Percentiles rank a stretch among this genome's conserved stretches.
Conservation (phyloP, 2,888 invertebrate genomes). For the Parnassius smintheus region DNA sequence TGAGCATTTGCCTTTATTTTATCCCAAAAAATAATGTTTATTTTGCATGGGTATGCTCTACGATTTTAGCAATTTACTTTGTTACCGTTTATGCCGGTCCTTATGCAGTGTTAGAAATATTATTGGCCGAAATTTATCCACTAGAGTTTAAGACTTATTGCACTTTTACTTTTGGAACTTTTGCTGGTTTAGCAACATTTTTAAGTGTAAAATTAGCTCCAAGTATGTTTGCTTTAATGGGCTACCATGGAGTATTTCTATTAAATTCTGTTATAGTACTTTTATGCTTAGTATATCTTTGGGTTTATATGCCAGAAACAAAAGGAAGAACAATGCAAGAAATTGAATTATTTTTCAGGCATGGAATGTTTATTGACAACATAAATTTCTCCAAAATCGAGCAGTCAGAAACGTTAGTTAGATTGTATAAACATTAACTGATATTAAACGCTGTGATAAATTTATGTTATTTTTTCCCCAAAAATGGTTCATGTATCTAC, state of each 20-base stretch:
- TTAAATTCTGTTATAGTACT: conserved; percentile 33
- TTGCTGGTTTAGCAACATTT: conserved; percentile 34
- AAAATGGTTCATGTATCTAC: too few species aligned
- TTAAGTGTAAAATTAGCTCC: conserved; percentile 34
- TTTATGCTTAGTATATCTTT: conserved; percentile 35
- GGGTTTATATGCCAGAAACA: conserved; percentile 41
- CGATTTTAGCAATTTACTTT: conserved; percentile 36
- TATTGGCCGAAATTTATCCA: conserved; percentile 39
- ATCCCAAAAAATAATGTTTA: conserved; percentile 22
- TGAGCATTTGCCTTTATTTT: conserved; percentile 30
- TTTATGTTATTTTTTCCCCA: too few species aligned
- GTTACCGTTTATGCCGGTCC: conserved; percentile 36
- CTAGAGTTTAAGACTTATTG: conserved; percentile 38
- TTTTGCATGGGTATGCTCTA: conserved; percentile 29
- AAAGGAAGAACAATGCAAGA: conserved; percentile 43
- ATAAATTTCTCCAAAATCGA: not conserved
- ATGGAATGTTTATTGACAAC: conserved; percentile 26
- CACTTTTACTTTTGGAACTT: conserved; percentile 30
- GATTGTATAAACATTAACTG: not conserved
- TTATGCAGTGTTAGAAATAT: conserved; percentile 37
- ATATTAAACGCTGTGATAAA: too few species aligned
- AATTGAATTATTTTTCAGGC: conserved; percentile 41
- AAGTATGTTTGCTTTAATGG: conserved; percentile 33
- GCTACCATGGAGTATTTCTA: conserved; percentile 41
- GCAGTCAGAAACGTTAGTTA: conserved; percentile 3